Conservation (phyloP, 1,140 invertebrate species). For the Drosophila serrata region DNA sequence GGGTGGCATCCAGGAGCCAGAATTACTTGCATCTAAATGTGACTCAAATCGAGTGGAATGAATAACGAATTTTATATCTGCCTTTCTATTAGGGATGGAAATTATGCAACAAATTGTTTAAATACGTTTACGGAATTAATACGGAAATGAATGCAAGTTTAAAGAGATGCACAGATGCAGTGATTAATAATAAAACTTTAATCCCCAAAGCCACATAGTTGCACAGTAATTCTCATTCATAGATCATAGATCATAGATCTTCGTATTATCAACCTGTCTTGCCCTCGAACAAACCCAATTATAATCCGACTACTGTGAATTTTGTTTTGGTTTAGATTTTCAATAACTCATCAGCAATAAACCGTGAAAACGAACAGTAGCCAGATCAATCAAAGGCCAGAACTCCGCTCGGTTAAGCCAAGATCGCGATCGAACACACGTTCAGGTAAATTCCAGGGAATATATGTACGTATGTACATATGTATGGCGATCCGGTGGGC, state of each 20-base stretch:
- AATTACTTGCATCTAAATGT: conserved; percentile 82
- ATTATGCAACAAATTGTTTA: background rate
- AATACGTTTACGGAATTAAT: background rate
- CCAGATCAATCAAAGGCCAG: conserved; percentile 70
- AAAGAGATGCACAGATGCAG: background rate
- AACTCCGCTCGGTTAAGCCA: conserved; percentile 47
- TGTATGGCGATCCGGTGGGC: conserved; percentile 33
- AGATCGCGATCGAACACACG: conserved; percentile 43
- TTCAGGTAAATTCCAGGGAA: conserved; percentile 15
- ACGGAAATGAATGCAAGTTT: background rate
- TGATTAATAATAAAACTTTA: background rate
- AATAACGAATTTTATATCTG: conserved; percentile 34
- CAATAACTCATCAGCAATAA: conserved; percentile 68
- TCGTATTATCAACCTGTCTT: background rate
- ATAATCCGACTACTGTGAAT: conserved; percentile 47
- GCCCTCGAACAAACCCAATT: conserved; percentile 32
- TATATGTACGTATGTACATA: too few relatives aligned
- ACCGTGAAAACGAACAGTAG: conserved; percentile 80
- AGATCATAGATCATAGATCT: conserved; percentile 6
- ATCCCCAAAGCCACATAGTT: too few relatives aligned
- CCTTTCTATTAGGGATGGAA: background rate
- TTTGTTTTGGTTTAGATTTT: conserved; percentile 50
- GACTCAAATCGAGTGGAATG: conserved; percentile 82
- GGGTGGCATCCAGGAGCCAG: conserved; percentile 19
- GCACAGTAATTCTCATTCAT: background rate